Evolutionary conservation across 2,113 vertebrate species (phyloP), one percentile per base, ranked within the genome.

Genomic region (Catagonus wagneri): DNA sequence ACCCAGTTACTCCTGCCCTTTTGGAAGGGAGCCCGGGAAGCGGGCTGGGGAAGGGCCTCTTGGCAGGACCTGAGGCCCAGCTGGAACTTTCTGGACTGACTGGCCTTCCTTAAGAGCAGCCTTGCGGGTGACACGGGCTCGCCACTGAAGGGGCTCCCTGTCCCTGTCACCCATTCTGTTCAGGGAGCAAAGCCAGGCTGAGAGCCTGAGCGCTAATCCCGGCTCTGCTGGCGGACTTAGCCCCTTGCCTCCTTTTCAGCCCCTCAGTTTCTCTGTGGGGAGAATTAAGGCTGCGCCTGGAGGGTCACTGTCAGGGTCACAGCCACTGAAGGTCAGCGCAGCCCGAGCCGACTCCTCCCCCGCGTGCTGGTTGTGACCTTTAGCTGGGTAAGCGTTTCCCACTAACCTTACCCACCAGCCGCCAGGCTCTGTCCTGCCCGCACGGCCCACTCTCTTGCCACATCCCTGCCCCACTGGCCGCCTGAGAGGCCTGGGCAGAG

Each of bases 321-420:
- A 22, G 22, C 34, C 34, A 1, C n/a, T 1, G 7, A 58, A 39
- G 65, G 44, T 39, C 52, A 14, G 4, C 1, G 0, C 1, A 44
- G 15, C 15, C 52, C 60, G 9, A 0, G 9, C 44, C 63, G 58
- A 22, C 66, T 54, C 3, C 36, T 0, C 44, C 34, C 19, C 29
- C 1, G 56, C 0, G 50, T 0, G n/a, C 66, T 61, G 0, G 3
- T 11, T 15, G 3, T 2, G 2, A 22, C 61, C 52, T n/a, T 60
- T 39, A 0, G 6, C 36, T 0, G 7, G 32, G 71, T 14, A 44
- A 44, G 56, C 44, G 0, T 3, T 20, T 32, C 84, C 36, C 68
- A 17, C 50, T 54, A 50, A 19, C 36, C 34, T 65, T 8, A 7
- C 16, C 71, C 19, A 7, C n/a, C 13, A 3, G 61, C 11, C 7